Base-by-base conservation (phyloP, 1,140 invertebrate genomes). In the Matsumurasca onukii region DNA sequence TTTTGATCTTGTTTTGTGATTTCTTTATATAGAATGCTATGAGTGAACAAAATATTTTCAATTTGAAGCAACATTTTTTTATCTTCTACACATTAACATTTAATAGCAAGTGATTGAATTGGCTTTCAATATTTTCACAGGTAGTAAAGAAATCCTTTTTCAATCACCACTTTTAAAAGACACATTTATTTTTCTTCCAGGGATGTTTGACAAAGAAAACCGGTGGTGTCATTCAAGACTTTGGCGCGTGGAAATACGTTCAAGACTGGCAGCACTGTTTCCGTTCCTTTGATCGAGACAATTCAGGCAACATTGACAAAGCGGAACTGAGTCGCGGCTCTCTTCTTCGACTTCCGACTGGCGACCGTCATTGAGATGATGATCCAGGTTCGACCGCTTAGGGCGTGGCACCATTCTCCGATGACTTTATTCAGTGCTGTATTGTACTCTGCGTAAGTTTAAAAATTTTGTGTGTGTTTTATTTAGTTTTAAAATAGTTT, bases 341-440 rank as follows among this genome's bases (percentile, higher is more conserved):
- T 99, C 0, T 88, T 89, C 55, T 99, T 99, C 82, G 97, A 97
- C n/a, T 95, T 94, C 75, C 82, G 94, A 72, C 80, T 99, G 22
- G 90, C 13, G 93, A 97, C 72, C 69, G 89, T 97, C 64, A 86
- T 96, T 71, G 85, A 88, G 70, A 86, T 91, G 52, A 83, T 99
- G 71, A 84, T 99, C 27, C 71, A 98, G 98, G 80, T 99, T 98
- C 84, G 97, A 99, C 80, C 83, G 97, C 71, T 89, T 89, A 77
- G 95, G 95, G 20, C 83, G 85, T 73, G 92, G 93, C 39, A 92
- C 88, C 0, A 93, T 99, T 72, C 87, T 95, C 31, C 85, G 98
- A 99, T 85, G 97, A 99, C 81, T 99, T 99, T 76, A 98, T 99
- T 75, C 96, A 99, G 79, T 96, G 93, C 76, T 97, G 94, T 78